phyloP scores from a whole-genome alignment of 1,140 invertebrate species.

The Glossosoma conforme region DNA sequence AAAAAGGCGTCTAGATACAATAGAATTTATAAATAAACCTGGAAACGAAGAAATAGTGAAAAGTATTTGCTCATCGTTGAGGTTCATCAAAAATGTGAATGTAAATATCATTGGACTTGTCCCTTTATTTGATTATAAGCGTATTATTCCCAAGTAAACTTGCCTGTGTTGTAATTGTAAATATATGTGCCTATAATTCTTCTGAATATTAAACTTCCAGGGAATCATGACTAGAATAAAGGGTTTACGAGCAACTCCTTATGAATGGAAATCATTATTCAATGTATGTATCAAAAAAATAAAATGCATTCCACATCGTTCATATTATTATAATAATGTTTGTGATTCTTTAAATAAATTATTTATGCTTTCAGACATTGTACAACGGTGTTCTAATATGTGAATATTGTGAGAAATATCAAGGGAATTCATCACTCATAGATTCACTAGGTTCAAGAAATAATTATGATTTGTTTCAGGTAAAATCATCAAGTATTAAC shows the following conservation, averaged over 20 bases:
- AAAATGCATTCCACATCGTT: slow-evolving; percentile 7
- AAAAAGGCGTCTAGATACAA: slow-evolving; percentile 54
- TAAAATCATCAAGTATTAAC: slow-evolving; percentile 26
- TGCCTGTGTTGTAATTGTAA: not conserved
- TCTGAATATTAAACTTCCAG: slow-evolving; percentile 36
- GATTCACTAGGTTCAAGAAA: slow-evolving; percentile 50
- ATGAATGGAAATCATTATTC: slow-evolving; percentile 63
- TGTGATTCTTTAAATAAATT: too few species aligned
- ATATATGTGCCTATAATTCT: slow-evolving; percentile 27
- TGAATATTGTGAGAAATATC: slow-evolving; percentile 54
- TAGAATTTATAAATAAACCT: slow-evolving; percentile 56
- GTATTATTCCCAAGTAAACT: too few species aligned
- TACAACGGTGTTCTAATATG: slow-evolving; percentile 60
- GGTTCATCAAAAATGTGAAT: slow-evolving; percentile 53
- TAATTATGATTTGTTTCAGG: slow-evolving; percentile 55
- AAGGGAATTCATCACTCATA: slow-evolving; percentile 49
- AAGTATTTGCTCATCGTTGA: slow-evolving; percentile 54
- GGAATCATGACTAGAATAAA: slow-evolving; percentile 55
- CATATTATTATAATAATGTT: too few species aligned
- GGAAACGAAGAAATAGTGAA: slow-evolving; percentile 54
- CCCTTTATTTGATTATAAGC: too few species aligned
- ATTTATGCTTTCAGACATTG: slow-evolving; percentile 56
- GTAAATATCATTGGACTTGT: slow-evolving; percentile 41
- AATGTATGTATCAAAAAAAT: slow-evolving; percentile 44
- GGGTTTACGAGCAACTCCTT: slow-evolving; percentile 55